Evolutionary conservation across 2,797 vertebrate species (phyloP).

Genomic region (Periparus ater): DNA sequence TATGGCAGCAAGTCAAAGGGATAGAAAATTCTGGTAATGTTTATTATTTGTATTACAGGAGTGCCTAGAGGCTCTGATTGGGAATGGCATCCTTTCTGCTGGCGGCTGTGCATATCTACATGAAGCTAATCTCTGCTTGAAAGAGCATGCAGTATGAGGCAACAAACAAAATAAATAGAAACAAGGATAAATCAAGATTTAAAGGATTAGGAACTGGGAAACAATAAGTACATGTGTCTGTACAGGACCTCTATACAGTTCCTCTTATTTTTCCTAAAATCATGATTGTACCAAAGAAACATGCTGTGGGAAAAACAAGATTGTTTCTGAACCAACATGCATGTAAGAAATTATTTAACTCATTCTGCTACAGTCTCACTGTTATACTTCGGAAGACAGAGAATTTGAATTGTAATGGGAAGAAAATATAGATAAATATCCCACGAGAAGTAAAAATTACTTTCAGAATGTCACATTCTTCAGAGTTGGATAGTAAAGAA

Average conservation of each 20-base stretch:
- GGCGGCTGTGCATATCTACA: neutral
- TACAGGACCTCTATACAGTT: neutral
- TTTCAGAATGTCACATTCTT: neutral
- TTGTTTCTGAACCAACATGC: neutral
- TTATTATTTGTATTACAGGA: conserved; percentile 16
- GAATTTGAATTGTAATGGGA: neutral
- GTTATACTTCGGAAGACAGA: neutral
- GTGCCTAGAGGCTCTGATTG: neutral
- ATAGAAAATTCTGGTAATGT: neutral
- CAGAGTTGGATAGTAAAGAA: neutral
- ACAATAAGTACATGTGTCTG: neutral
- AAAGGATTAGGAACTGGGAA: neutral
- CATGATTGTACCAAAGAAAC: neutral
- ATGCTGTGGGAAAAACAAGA: neutral
- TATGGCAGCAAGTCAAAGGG: conserved; percentile 11
- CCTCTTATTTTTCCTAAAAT: neutral
- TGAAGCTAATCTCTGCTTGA: neutral
- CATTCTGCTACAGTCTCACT: neutral
- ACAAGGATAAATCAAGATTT: neutral
- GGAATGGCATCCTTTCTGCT: neutral
- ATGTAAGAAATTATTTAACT: neutral
- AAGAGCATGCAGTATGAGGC: neutral
- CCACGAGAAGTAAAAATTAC: neutral
- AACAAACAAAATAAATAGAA: neutral
- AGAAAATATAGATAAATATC: neutral